phyloP scores from a whole-genome alignment of 2,888 invertebrate genomes.

The Hypsopygia costalis region DNA sequence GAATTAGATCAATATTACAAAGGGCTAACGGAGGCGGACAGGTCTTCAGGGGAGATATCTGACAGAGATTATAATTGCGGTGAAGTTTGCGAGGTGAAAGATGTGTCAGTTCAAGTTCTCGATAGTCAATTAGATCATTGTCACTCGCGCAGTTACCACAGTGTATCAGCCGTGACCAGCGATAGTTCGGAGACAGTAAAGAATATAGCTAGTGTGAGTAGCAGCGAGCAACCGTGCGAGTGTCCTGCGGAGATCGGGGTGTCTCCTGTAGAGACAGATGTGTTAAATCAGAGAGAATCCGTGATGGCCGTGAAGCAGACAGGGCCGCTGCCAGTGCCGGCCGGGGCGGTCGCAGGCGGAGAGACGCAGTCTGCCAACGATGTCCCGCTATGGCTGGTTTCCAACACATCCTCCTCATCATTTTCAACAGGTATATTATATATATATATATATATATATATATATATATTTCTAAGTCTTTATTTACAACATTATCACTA shows the following conservation, averaged over 20 bases:
- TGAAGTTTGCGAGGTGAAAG: slow-evolving; percentile 25
- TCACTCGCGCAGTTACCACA: slow-evolving; percentile 13
- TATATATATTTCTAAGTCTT: too few relatives aligned
- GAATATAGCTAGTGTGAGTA: slow-evolving; percentile 11
- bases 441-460: too few relatives aligned
- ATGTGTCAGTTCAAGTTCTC: slow-evolving; percentile 13
- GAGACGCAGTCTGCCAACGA: slow-evolving; percentile 27
- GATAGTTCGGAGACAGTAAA: slow-evolving; percentile 20
- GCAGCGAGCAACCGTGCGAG: slow-evolving; percentile 16
- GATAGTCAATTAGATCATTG: slow-evolving; percentile 14
- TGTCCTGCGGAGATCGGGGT: slow-evolving; percentile 16
- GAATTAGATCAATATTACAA: slow-evolving; percentile 67
- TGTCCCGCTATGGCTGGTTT: slow-evolving; percentile 24
- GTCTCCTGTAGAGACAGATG: slow-evolving; percentile 18
- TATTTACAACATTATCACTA: too few relatives aligned
- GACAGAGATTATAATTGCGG: slow-evolving; percentile 20
- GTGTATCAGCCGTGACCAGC: slow-evolving; percentile 17
- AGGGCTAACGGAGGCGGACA: slow-evolving; percentile 43
- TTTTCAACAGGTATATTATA: slow-evolving; percentile 29
- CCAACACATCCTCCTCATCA: slow-evolving; percentile 23
- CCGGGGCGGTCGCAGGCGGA: slow-evolving; percentile 39
- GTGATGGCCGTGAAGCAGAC: slow-evolving; percentile 22
- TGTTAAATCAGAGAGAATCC: slow-evolving; percentile 8
- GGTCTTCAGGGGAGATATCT: slow-evolving; percentile 19
- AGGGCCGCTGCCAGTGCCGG: slow-evolving; percentile 58